These are phyloP conservation scores for Sinotaia quadrata DNA, from an alignment of 2,888 invertebrate species.

Conservation along the genomic window DNA sequence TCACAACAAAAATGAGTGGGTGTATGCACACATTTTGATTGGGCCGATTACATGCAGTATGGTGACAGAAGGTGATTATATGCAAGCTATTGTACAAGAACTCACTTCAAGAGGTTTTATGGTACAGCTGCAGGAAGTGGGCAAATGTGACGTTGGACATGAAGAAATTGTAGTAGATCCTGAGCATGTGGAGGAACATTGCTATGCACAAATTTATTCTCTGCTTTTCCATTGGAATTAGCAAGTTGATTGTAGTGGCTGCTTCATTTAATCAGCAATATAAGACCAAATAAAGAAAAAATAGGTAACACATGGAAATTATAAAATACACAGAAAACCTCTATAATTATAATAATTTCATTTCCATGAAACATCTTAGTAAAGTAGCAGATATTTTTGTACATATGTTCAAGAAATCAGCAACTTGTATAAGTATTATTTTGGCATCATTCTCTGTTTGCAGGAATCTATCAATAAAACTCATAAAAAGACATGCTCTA, in stretches of 20 bases:
- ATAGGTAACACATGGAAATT: too few relatives aligned
- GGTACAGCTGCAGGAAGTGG: slow-evolving; percentile 24
- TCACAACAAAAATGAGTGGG: slow-evolving; percentile 26
- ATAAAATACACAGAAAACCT: too few relatives aligned
- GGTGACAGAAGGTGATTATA: slow-evolving; percentile 45
- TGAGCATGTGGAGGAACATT: background rate
- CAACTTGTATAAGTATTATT: too few relatives aligned
- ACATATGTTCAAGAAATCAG: too few relatives aligned
- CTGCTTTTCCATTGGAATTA: slow-evolving; percentile 1
- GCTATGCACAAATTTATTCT: slow-evolving; percentile 8
- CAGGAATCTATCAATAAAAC: too few relatives aligned
- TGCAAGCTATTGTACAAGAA: slow-evolving; percentile 50
- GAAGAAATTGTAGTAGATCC: background rate
- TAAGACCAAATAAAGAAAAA: too few relatives aligned
- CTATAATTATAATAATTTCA: too few relatives aligned
- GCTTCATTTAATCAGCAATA: background rate
- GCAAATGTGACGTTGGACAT: slow-evolving; percentile 1
- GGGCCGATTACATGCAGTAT: slow-evolving; percentile 45
- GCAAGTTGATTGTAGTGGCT: too few relatives aligned
- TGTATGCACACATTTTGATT: slow-evolving; percentile 41
- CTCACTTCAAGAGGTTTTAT: slow-evolving; percentile 47
- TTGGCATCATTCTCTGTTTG: too few relatives aligned
- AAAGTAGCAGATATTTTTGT: too few relatives aligned
- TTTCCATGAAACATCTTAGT: too few relatives aligned
- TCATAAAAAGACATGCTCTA: too few relatives aligned